Base-by-base conservation (phyloP, 2,113 vertebrate species). In the Takifugu bimaculatus region DNA sequence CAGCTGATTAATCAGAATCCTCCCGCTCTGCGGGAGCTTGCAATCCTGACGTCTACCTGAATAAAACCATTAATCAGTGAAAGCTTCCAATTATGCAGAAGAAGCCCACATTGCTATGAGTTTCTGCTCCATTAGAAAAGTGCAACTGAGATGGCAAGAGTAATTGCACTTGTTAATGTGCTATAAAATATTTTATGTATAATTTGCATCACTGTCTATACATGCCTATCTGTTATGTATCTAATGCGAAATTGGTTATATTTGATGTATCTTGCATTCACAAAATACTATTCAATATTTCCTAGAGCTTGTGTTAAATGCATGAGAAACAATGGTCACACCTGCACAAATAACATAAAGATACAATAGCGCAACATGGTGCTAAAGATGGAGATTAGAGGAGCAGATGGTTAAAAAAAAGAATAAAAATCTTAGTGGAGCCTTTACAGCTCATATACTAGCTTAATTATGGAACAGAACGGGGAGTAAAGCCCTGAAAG, bases 41-140 rank as follows among this genome's bases (percentile, higher is more conserved):
- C 84, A 74, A 79, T 74, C 87, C 70, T 78, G 81, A 78, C 26
- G 60, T 58, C 69, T 47, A 76, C 70, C 13, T 63, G 68, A 70
- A 73, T 73, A 70, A 79, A 84, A 84, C 83, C 83, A 84, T 87
- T 84, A 83, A 87, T 88, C 85, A 87, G 71, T 88, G 81, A 83
- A 81, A 11, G 67, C 60, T 70, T 78, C 68, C 81, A 88, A 79
- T 83, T 84, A 84, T 69, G 68, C 54, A 47, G 54, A 5, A n/a
- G 1, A 3, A 45, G 43, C 43, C 20, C 14, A 80, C 68, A 78
- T 78, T 67, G 55, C 75, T 70, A 68, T 74, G 62, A 54, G 29
- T 72, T 68, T 79, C 59, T 70, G 57, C 50, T 43, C 52, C 60
- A 68, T 86, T 75, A 69, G 61, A 75, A 56, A 13, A 50, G 60